Evolutionary conservation across 2,797 vertebrate species (phyloP).

Genomic region (Semaprochilodus insignis): DNA sequence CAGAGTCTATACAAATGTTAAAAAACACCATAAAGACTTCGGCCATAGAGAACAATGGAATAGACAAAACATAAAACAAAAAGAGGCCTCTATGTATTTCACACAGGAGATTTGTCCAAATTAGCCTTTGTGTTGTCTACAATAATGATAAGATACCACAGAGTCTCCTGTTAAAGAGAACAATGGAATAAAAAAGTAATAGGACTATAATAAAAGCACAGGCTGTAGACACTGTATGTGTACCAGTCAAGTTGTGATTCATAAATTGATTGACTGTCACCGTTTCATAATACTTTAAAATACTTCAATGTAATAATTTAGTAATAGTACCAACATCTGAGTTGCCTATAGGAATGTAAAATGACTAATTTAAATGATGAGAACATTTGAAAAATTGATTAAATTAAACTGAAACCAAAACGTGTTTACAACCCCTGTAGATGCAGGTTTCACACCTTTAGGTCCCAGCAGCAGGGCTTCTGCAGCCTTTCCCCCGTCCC

Average conservation of each 20-base stretch:
- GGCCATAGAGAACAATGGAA: neutral
- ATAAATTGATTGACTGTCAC: neutral
- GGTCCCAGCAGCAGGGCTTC: constrained; percentile 96
- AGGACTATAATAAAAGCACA: neutral
- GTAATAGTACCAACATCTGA: neutral
- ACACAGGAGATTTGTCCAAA: too few species aligned
- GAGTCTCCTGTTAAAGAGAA: neutral
- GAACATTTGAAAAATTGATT: too few species aligned
- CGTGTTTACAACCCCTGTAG: neutral
- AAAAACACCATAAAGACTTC: neutral
- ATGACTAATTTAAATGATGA: too few species aligned
- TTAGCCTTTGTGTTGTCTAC: too few species aligned
- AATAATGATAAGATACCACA: too few species aligned
- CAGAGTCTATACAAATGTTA: neutral
- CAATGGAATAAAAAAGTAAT: neutral
- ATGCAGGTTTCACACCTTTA: constrained; percentile 83
- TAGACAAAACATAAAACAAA: neutral
- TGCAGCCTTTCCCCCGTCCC: constrained; percentile 94
- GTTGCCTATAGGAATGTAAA: neutral
- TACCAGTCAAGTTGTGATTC: neutral
- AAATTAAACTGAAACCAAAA: too few species aligned
- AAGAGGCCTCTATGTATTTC: too few species aligned
- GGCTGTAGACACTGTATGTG: neutral
- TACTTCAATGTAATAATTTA: neutral
- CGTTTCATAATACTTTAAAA: neutral